phyloP scores from a whole-genome alignment of 2,888 invertebrate species.

The Stramonita haemastoma region DNA sequence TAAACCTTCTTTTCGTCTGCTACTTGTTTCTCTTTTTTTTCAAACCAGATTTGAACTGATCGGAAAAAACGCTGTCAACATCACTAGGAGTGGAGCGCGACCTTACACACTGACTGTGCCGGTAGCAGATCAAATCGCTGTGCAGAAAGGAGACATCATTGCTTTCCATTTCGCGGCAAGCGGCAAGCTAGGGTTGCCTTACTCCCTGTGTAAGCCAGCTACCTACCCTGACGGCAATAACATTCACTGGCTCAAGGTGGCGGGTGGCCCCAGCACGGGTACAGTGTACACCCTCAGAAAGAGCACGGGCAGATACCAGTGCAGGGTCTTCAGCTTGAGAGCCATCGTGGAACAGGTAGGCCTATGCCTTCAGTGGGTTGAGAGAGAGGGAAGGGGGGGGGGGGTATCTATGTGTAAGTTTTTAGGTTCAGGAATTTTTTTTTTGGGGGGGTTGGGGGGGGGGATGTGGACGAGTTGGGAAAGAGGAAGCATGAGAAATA shows the following conservation, averaged over 20 bases:
- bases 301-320: neutral
- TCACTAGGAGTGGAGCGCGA: neutral
- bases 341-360: slow-evolving; percentile 5
- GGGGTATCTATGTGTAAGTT: too few relatives aligned
- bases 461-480: too few relatives aligned
- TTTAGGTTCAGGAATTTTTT: too few relatives aligned
- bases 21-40: too few relatives aligned
- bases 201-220: neutral
- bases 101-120: neutral
- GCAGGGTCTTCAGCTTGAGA: neutral
- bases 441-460: too few relatives aligned
- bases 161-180: neutral
- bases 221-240: neutral
- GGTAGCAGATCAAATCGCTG: neutral
- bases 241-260: neutral
- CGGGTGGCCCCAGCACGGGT: too few relatives aligned
- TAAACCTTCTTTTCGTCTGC: too few relatives aligned
- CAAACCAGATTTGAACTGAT: neutral
- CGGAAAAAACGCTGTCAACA: neutral
- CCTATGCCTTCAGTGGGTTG: too few relatives aligned
- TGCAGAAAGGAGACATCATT: neutral
- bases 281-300: neutral
- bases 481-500: too few relatives aligned
- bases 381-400: too few relatives aligned
- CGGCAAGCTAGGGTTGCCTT: neutral